Percentiles rank a stretch among this genome's conserved stretches.
Conservation (phyloP, 30 jellyfish, hydroid and myxozoan genomes). For the Clytia hemisphaerica region DNA sequence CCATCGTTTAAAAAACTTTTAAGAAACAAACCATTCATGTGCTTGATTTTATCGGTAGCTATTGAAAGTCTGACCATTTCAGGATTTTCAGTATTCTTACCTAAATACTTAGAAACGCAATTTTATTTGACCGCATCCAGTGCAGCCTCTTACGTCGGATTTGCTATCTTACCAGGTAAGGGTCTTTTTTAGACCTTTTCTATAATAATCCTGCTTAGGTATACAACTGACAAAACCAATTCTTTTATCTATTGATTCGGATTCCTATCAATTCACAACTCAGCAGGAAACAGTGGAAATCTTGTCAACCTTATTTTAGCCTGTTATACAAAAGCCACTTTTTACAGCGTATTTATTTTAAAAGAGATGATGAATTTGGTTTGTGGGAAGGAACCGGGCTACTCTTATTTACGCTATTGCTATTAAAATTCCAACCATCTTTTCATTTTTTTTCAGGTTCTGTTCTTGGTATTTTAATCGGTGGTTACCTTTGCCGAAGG, state of each 20-base stretch:
- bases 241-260: too few relatives aligned
- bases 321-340: too few relatives aligned
- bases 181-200: not conserved
- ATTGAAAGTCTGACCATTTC: conserved; percentile 69
- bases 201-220: too few relatives aligned
- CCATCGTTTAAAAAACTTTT: conserved; percentile 46
- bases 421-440: not conserved
- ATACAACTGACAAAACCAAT: too few relatives aligned
- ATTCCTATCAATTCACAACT: too few relatives aligned
- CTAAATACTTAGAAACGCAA: conserved; percentile 75
- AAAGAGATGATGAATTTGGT: too few relatives aligned
- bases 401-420: not conserved
- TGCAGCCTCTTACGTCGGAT: conserved; percentile 73
- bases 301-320: too few relatives aligned
- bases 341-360: too few relatives aligned
- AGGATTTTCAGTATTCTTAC: conserved; percentile 72
- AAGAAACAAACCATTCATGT: conserved; percentile 42
- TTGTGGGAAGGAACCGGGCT: too few relatives aligned
- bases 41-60: conserved; percentile 42
- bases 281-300: too few relatives aligned
- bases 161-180: conserved; percentile 68
- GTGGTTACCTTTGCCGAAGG: conserved; percentile 50
- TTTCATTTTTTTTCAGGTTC: conserved; percentile 6
- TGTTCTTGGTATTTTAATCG: conserved; percentile 69
- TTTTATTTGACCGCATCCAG: conserved; percentile 54